Base-by-base conservation (phyloP, 2,113 vertebrate genomes). In the Mugil cephalus region DNA sequence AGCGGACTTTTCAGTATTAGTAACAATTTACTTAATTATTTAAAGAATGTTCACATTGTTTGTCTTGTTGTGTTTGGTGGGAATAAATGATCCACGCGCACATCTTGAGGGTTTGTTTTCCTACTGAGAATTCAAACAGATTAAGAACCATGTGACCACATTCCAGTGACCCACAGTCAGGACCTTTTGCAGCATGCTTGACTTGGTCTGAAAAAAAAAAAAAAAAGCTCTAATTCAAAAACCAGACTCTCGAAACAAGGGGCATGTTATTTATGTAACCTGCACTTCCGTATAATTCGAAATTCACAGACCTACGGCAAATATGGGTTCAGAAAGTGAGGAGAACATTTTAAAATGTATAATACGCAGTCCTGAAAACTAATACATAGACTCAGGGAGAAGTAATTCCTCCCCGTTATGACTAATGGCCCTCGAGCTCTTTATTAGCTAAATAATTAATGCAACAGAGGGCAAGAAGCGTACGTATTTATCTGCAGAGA, bases 141-240 rank as follows among this genome's bases (percentile, higher is more conserved):
- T 88, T 79, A 75, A 39, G 9, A 19, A 50, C 53, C 84, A 73
- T 80, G 88, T 91, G 88, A 86, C 68, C 74, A 90, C 73, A 87
- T 88, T 83, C 84, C 87, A 73, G 50, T 69, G 66, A 82, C 77
- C 73, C 61, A 72, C 53, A 65, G 59, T 84, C 73, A 77, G 62
- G 17, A 73, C 64, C n/a, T 34, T 67, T 84, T 84, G 82, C 30
- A 15, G 69, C 73, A 81, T 14, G 60, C 74, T 77, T 70, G 60
- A 79, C 47, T 86, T 24, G 18, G 21, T 64, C 60, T 62, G 42
- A 78, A 35, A 53, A 84, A 30, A 30, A 30, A 30, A 30, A 30
- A 30, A 30, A 30, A 79, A 60, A 53, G 58, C 21, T 69, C 4
- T 79, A 80, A 84, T 54, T 62, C 62, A 80, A 61, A 76, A 54